Percentiles rank a stretch among this genome's conserved stretches.
phyloP scores from a whole-genome alignment of 2,797 vertebrate genomes.

The Esox masquinongy region DNA sequence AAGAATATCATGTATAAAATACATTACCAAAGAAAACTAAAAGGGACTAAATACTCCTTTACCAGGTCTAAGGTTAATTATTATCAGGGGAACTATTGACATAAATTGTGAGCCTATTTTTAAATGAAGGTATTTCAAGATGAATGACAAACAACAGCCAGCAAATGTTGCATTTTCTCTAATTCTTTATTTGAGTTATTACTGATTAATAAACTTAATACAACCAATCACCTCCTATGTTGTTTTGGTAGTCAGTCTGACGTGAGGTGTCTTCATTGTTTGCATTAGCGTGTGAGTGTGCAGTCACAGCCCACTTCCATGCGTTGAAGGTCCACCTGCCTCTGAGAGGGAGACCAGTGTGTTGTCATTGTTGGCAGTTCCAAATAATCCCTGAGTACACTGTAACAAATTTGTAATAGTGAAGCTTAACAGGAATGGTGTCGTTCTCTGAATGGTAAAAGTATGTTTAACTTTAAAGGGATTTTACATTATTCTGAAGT shows the following conservation, averaged over 20 bases:
- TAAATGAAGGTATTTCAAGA: neutral
- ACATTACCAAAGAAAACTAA: too few species aligned
- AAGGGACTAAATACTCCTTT: neutral
- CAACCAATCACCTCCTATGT: neutral
- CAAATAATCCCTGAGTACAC: neutral
- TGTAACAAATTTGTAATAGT: neutral
- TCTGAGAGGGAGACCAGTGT: neutral
- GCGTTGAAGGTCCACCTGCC: too few species aligned
- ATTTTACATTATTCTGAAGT: neutral
- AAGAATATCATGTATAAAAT: neutral
- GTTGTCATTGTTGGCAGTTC: neutral
- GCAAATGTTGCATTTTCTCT: neutral
- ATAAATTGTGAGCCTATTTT: neutral
- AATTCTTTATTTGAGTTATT: neutral
- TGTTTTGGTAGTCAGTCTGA: neutral
- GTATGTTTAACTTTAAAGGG: neutral
- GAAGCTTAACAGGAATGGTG: neutral
- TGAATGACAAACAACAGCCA: neutral
- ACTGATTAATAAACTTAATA: neutral
- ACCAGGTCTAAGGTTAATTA: neutral
- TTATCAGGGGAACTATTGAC: neutral
- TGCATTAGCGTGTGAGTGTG: too few species aligned
- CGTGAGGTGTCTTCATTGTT: neutral
- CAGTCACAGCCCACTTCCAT: too few species aligned
- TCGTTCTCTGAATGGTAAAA: neutral